These are phyloP conservation scores for Leptopilina boulardi DNA, from an alignment of 1,140 invertebrate species.

Conservation along the genomic window DNA sequence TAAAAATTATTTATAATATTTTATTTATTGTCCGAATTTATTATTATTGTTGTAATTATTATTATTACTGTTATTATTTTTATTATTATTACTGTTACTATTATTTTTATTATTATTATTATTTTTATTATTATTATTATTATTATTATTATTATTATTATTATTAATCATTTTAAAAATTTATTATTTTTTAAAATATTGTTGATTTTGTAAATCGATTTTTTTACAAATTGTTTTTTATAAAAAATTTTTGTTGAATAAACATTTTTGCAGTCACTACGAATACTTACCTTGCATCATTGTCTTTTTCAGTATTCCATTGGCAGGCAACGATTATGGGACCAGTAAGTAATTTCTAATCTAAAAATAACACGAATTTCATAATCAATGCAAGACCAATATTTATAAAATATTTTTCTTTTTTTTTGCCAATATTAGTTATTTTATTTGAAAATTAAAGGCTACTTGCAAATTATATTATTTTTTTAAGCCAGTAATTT, in stretches of 20 bases:
- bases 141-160: no score
- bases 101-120: no score
- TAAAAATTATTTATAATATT: no score
- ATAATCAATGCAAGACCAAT: slow-evolving; percentile 14
- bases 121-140: no score
- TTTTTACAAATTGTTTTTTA: neutral
- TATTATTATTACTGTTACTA: no score
- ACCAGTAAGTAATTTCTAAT: slow-evolving; percentile 86
- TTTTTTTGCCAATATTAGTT: slow-evolving; percentile 12
- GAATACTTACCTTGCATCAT: slow-evolving; percentile 45
- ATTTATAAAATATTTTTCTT: slow-evolving; percentile 31
- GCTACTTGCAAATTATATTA: no score
- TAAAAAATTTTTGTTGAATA: neutral
- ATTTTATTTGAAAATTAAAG: neutral
- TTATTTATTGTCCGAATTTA: no score
- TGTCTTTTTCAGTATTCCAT: slow-evolving; percentile 92
- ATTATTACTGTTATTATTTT: no score
- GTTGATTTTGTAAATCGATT: neutral
- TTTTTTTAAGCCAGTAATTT: no score
- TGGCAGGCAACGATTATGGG: slow-evolving; percentile 99
- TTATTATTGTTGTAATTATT: no score
- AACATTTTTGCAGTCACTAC: neutral
- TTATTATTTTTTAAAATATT: no score
- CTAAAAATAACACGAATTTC: slow-evolving; percentile 31
- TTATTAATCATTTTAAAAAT: no score